Conservation (phyloP, 2,888 invertebrate species). For the Cryptocephalus moraei region DNA sequence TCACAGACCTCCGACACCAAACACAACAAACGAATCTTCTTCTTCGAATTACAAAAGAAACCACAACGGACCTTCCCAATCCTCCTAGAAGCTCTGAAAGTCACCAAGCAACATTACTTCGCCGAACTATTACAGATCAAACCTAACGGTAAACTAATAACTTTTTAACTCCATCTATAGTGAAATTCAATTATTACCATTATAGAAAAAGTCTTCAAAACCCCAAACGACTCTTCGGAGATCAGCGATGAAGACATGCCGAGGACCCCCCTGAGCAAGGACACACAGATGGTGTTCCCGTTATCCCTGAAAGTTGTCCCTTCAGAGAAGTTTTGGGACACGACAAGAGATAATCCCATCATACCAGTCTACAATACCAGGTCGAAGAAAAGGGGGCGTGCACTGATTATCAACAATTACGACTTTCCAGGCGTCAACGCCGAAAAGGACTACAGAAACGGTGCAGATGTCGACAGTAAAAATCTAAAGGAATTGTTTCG, state of each 20-base stretch:
- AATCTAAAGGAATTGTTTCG: slow-evolving; percentile 50
- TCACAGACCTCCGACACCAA: slow-evolving; percentile 16
- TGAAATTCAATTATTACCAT: no score
- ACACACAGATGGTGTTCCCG: no score
- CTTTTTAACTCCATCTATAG: not conserved
- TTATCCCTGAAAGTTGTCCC: slow-evolving; percentile 6
- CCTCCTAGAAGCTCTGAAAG: slow-evolving; percentile 14
- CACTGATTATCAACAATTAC: slow-evolving; percentile 52
- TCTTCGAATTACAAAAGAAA: slow-evolving; percentile 19
- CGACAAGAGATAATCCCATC: slow-evolving; percentile 18
- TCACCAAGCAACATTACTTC: slow-evolving; percentile 13
- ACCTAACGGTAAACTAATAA: slow-evolving; percentile 2
- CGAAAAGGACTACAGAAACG: slow-evolving; percentile 38
- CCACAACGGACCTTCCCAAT: slow-evolving; percentile 13
- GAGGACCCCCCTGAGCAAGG: no score
- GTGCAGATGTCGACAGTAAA: slow-evolving; percentile 47
- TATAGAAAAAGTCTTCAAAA: not conserved
- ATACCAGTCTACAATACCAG: slow-evolving; percentile 40
- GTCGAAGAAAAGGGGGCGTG: slow-evolving; percentile 46
- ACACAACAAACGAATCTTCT: slow-evolving; percentile 20
- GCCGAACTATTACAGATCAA: slow-evolving; percentile 7
- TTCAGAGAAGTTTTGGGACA: slow-evolving; percentile 18
- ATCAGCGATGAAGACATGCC: not conserved
- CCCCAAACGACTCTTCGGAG: not conserved
- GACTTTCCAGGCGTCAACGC: slow-evolving; percentile 36